Percentiles rank a stretch among this genome's conserved stretches.
Conservation (phyloP, 2,113 vertebrate genomes). For the Corythornis vintsioides region DNA sequence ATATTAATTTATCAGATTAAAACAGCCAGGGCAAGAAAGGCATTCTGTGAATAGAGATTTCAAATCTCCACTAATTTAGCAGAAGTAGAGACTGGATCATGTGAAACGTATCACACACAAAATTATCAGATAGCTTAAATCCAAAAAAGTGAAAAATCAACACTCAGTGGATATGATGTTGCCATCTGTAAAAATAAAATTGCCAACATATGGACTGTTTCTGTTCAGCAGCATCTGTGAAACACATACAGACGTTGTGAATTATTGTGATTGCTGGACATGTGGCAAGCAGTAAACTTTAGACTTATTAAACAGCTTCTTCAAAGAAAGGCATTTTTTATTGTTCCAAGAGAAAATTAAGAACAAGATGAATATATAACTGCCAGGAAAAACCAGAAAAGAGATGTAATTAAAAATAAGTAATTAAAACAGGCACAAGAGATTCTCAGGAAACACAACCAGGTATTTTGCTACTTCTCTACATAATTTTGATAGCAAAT, state of each 20-base stretch:
- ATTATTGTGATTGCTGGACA: not conserved
- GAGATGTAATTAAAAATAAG: constrained; percentile 19
- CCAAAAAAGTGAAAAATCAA: not conserved
- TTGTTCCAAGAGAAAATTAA: not conserved
- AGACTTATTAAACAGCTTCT: not conserved
- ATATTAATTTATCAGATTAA: not conserved
- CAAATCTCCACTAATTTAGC: not conserved
- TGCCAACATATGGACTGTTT: not conserved
- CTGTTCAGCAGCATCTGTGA: not conserved
- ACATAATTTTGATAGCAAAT: constrained; percentile 31
- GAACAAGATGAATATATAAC: not conserved
- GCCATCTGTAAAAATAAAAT: not conserved
- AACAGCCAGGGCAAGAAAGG: not conserved
- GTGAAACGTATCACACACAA: not conserved
- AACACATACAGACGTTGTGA: not conserved
- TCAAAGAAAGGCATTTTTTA: not conserved
- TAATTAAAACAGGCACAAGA: not conserved
- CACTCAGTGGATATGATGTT: not conserved
- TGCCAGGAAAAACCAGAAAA: not conserved
- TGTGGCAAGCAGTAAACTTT: not conserved
- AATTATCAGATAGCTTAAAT: not conserved
- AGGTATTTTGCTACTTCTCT: constrained; percentile 14
- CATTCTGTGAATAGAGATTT: not conserved
- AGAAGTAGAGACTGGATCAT: not conserved
- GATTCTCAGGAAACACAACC: constrained; percentile 42